Evolutionary conservation across 1,140 invertebrate genomes (phyloP), one percentile per base, ranked within the genome.

Genomic region (Heterodera schachtii): DNA sequence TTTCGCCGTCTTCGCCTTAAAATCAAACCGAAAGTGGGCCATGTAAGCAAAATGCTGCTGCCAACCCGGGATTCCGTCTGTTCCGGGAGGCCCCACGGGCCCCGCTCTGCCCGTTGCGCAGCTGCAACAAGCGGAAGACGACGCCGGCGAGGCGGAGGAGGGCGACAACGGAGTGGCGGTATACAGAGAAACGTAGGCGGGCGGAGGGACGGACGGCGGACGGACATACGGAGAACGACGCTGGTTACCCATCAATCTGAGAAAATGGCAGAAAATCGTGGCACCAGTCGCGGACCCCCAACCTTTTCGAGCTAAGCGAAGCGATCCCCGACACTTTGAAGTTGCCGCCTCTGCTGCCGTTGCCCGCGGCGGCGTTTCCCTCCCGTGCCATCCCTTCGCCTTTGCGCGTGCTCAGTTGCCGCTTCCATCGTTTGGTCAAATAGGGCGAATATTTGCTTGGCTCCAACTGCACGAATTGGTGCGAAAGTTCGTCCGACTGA

Each of bases 81-180:
- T 43, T 3, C 81, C 81, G 31, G 81, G 80, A 4, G 49, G 41
- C 2, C 81, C 79, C 19, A 47, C 44, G 60, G 81, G 57, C 4
- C 80, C 81, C 52, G 77, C 76, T 21, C 9, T 46, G 8, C 80
- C 80, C 5, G 76, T 49, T 44, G 66, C 80, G 46, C 80, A 81
- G n/a, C 66, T 71, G 69, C 74, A 75, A 49, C 78, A 79, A 8
- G 31, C 1, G 19, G 74, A 57, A 19, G 71, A 57, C 71, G 16
- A 57, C 71, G 71, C 1, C 71, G 71, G 71, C 13, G 46, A 21
- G 11, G 74, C 46, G 74, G 52, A 66, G n/a, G 52, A 0, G 16
- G 44, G 41, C 11, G 74, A n/a, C 66, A 5, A 1, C 8, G 74
- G 74, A 31, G 16, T n/a, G 74, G 31, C 41, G 41, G 52, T 70